phyloP scores from a whole-genome alignment of 2,888 invertebrate genomes.

The Caradrina kadenii region DNA sequence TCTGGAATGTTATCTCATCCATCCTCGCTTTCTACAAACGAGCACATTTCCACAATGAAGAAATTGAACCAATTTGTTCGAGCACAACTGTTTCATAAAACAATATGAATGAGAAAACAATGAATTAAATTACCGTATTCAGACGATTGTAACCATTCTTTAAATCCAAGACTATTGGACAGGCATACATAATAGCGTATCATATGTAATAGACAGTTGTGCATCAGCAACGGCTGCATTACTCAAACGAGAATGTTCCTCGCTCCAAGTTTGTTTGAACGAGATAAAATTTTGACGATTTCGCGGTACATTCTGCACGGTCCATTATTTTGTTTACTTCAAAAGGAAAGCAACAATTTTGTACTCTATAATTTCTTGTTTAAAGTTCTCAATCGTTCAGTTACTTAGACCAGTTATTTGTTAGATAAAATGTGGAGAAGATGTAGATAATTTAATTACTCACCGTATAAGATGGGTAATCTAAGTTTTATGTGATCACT shows the following conservation, averaged over 20 bases:
- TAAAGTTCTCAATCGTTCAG: slow-evolving; percentile 26
- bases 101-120: slow-evolving; percentile 51
- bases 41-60: slow-evolving; percentile 23
- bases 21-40: slow-evolving; percentile 45
- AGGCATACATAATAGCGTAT: slow-evolving; percentile 40
- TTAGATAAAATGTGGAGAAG: slow-evolving; percentile 47
- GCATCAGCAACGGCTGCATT: slow-evolving; percentile 47
- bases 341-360: slow-evolving; percentile 18
- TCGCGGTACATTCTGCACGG: slow-evolving; percentile 68
- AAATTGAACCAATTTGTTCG: slow-evolving; percentile 53
- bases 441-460: slow-evolving; percentile 56
- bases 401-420: slow-evolving; percentile 1
- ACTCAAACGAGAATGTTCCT: slow-evolving; percentile 38
- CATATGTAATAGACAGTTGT: slow-evolving; percentile 42
- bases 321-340: slow-evolving; percentile 65
- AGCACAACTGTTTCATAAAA: slow-evolving; percentile 43
- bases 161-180: slow-evolving; percentile 41
- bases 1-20: slow-evolving; percentile 21
- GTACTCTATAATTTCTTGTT: slow-evolving; percentile 3
- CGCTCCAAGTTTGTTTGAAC: slow-evolving; percentile 65
- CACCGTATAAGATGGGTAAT: slow-evolving; percentile 53
- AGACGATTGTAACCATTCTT: slow-evolving; percentile 54
- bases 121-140: slow-evolving; percentile 55
- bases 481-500: slow-evolving; percentile 42
- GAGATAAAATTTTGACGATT: slow-evolving; percentile 69